phyloP scores from a whole-genome alignment of 2,888 invertebrate genomes.

The Ormyrus rosae region DNA sequence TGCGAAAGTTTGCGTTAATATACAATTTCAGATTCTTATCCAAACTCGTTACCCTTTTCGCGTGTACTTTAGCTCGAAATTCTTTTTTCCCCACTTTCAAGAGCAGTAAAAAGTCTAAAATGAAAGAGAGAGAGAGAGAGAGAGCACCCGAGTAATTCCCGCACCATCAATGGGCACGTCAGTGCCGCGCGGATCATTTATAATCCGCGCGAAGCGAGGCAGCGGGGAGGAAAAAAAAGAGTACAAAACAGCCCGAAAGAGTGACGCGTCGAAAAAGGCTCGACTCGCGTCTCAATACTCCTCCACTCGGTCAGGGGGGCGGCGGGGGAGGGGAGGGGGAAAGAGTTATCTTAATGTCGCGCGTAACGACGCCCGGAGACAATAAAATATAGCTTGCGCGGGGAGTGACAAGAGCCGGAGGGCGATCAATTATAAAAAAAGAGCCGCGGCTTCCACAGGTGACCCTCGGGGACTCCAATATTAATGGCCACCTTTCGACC shows the following conservation, averaged over 20 bases:
- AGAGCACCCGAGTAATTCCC: neutral
- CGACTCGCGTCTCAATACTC: neutral
- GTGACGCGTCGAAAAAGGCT: conserved; percentile 15
- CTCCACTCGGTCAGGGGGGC: neutral
- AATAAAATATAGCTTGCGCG: conserved; percentile 65
- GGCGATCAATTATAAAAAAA: conserved; percentile 69
- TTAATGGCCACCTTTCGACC: conserved; percentile 67
- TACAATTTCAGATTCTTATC: too few species aligned
- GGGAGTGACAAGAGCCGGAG: conserved; percentile 63
- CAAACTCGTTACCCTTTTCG: too few species aligned
- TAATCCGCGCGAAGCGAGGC: neutral
- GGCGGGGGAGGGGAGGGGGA: neutral
- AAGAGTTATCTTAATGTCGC: conserved; percentile 28
- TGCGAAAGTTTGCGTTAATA: too few species aligned
- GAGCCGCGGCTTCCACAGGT: conserved; percentile 57
- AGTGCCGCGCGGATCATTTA: neutral
- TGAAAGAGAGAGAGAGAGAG: too few species aligned
- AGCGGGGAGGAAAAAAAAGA: neutral
- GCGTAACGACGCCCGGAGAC: conserved; percentile 55
- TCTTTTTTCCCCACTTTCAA: too few species aligned
- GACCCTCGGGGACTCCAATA: conserved; percentile 64
- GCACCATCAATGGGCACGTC: neutral
- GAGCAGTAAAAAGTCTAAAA: too few species aligned
- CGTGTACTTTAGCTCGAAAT: too few species aligned
- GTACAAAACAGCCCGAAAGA: neutral